Evolutionary conservation across 2,797 vertebrate species (phyloP).

Genomic region (Gymnoscopelus braueri): DNA sequence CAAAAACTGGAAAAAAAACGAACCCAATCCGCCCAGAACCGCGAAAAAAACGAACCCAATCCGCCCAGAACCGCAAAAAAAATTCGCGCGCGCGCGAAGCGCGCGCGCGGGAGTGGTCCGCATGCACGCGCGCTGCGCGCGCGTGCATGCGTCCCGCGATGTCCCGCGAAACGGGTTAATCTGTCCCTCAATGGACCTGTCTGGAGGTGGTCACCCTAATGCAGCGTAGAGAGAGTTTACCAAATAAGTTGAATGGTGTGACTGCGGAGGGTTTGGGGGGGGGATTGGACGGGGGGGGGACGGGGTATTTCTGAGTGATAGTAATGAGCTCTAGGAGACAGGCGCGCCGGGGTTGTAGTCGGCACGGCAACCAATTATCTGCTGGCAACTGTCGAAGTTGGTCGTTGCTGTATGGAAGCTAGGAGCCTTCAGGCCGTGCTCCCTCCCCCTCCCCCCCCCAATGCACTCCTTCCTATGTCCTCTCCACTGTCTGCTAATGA

Average conservation of each 20-base stretch:
- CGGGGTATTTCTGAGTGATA: constrained; percentile 67
- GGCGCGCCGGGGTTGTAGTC: constrained; percentile 56
- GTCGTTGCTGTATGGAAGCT: constrained; percentile 39
- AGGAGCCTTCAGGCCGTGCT: constrained; percentile 43
- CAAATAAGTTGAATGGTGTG: constrained; percentile 45
- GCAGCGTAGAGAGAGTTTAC: constrained; percentile 33
- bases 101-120: too few species aligned
- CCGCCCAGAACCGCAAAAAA: too few species aligned
- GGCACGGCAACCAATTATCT: constrained; percentile 77
- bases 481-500: constrained; percentile 54
- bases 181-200: too few species aligned
- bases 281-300: constrained; percentile 2
- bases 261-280: constrained; percentile 44
- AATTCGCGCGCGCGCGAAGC: too few species aligned
- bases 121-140: too few species aligned
- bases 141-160: too few species aligned
- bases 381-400: constrained; percentile 71
- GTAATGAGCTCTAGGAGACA: constrained; percentile 78
- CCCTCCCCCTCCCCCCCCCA: constrained; percentile 48
- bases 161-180: too few species aligned
- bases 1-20: too few species aligned
- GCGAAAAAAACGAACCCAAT: too few species aligned
- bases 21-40: too few species aligned
- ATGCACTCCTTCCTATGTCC: constrained; percentile 21
- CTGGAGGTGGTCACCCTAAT: too few species aligned